Conservation (phyloP, 2,797 vertebrate genomes). For the Typhlichthys eigenmanni region DNA sequence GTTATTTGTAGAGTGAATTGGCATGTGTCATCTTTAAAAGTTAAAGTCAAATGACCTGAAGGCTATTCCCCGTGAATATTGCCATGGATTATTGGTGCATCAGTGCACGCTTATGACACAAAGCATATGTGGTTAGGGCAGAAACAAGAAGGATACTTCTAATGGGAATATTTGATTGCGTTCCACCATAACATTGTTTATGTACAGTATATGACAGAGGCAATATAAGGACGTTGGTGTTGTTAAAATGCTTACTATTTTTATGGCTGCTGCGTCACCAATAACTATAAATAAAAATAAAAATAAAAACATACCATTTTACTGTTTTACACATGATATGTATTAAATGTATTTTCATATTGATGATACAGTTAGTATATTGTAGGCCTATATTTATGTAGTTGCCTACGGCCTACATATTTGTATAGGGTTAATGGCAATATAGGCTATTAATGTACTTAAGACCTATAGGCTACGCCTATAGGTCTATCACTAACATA, state of each 20-base stretch:
- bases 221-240: no score
- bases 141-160: constrained; percentile 24
- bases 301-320: neutral
- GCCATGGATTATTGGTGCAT: constrained; percentile 17
- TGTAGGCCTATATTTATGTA: no score
- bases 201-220: neutral
- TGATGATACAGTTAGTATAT: no score
- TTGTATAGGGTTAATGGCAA: no score
- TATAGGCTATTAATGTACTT: no score
- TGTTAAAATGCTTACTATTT: no score
- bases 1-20: constrained; percentile 34
- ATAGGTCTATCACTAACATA: no score
- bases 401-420: no score
- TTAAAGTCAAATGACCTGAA: constrained; percentile 40
- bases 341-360: neutral
- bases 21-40: constrained; percentile 41
- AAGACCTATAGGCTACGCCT: no score
- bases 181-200: neutral
- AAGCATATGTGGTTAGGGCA: constrained; percentile 27
- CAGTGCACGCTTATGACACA: constrained; percentile 26
- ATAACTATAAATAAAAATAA: neutral
- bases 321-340: neutral
- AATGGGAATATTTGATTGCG: constrained; percentile 4
- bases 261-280: neutral
- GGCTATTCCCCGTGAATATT: constrained; percentile 26